Evolutionary conservation across 2,888 invertebrate species (phyloP).

Genomic region (Ceriagrion tenellum): DNA sequence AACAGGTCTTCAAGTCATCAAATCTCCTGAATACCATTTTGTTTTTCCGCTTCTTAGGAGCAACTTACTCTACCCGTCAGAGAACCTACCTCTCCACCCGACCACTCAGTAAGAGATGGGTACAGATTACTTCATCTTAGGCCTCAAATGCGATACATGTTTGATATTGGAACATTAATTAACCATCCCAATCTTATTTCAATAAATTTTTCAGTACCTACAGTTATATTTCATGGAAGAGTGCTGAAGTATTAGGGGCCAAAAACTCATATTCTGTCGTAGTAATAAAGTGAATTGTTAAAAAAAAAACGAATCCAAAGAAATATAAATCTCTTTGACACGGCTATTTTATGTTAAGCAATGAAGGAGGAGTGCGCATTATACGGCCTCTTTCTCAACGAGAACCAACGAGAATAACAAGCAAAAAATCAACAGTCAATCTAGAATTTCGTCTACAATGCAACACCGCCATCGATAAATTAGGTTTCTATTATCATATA

Average conservation of each 20-base stretch:
- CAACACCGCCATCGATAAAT: slow-evolving; percentile 61
- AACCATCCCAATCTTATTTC: neutral
- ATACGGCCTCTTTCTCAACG: neutral
- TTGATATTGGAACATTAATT: neutral
- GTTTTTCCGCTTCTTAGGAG: neutral
- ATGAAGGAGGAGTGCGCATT: neutral
- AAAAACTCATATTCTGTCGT: neutral
- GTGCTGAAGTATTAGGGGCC: neutral
- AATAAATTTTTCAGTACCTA: neutral
- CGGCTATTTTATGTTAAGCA: neutral
- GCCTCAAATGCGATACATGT: neutral
- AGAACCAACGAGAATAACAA: neutral
- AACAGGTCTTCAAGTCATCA: neutral
- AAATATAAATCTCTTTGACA: neutral
- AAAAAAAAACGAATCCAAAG: neutral
- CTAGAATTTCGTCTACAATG: neutral
- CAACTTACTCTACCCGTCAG: neutral
- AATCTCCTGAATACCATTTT: neutral
- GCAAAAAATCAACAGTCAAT: slow-evolving; percentile 36
- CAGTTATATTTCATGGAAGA: neutral
- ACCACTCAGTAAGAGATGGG: neutral
- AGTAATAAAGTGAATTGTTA: neutral
- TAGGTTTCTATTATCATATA: slow-evolving; percentile 55
- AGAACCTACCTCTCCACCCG: neutral
- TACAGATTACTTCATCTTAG: neutral